Evolutionary conservation across 2,797 vertebrate species (phyloP).

Genomic region (Periparus ater): DNA sequence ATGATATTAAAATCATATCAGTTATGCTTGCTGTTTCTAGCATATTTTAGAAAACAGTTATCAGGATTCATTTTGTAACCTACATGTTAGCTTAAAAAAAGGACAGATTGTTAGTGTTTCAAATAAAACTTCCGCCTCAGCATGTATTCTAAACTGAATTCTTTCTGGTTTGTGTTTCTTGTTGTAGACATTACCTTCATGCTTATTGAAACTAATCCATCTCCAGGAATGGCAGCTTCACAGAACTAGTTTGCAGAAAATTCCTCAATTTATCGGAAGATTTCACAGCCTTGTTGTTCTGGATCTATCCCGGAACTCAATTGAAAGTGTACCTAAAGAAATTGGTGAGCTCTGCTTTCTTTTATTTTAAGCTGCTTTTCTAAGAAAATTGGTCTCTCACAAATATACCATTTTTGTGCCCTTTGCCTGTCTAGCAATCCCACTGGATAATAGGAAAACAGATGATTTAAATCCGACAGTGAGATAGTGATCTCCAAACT

Average conservation of each 20-base stretch:
- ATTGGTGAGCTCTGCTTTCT: conserved; percentile 82
- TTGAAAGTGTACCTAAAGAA: conserved; percentile 86
- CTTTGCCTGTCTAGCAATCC: not conserved
- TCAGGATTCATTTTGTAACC: not conserved
- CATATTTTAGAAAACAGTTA: not conserved
- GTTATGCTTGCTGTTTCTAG: not conserved
- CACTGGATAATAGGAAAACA: not conserved
- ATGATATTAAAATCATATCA: not conserved
- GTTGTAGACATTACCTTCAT: conserved; percentile 83
- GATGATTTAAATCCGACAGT: not conserved
- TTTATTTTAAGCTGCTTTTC: not conserved
- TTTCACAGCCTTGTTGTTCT: conserved; percentile 89
- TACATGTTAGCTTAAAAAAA: not conserved
- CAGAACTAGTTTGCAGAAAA: conserved; percentile 84
- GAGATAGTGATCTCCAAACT: not conserved
- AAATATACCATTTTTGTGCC: not conserved
- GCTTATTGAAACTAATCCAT: conserved; percentile 85
- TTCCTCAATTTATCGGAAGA: conserved; percentile 87
- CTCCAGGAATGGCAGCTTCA: conserved; percentile 96
- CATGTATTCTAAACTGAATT: not conserved
- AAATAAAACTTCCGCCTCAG: not conserved
- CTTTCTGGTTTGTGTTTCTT: conserved; percentile 6
- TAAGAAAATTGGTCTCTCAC: not conserved
- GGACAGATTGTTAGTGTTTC: not conserved
- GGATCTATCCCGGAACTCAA: conserved; percentile 89